Base-by-base conservation (phyloP, 2,888 invertebrate genomes). In the Nipponacmea schrenckii region DNA sequence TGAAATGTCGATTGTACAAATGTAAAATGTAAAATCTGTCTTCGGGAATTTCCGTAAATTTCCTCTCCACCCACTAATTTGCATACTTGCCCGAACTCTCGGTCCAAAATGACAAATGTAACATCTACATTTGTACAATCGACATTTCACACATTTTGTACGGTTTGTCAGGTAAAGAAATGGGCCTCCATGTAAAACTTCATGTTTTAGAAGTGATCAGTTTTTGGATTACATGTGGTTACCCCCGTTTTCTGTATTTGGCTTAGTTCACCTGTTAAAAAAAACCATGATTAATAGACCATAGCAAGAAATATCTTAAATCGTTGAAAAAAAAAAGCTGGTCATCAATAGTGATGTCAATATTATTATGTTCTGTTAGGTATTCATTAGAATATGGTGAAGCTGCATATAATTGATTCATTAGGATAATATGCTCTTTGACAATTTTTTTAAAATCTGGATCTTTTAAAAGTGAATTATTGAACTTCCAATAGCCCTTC, bases 401-500 rank as follows among this genome's bases (percentile, higher is more conserved):
- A 15, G n/a, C 56, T 10, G n/a, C 56, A 56, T 56, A 56, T 15
- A 56, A 14, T 24, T 56, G 20, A n/a, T 56, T 56, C 8, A 56
- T 56, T 8, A 20, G n/a, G n/a, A 20, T 56, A 24, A 56, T 56
- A 56, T 56, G n/a, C n/a, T 56, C 56, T 56, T 56, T 56, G 5
- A 67, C 63, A 8, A 46, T 24, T 20, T 67, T 26, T 14, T 15
- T 63, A 67, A 62, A 71, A 10, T 63, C 31, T 3, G 1, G 56
- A 20, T 71, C 67, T 26, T 62, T 63, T 62, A 71, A 27, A 4
- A 71, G 64, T 15, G 67, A 67, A 15, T 67, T 67, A 63, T 71
- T 63, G 39, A 67, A 71, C 45, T 71, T 71, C 71, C 71, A 71
- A 48, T 67, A 71, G 14, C 71, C 71, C 26, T 67, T 71, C 15